These are phyloP conservation scores for Linepithema humile DNA, from an alignment of 1,140 invertebrate genomes.

Conservation along the genomic window DNA sequence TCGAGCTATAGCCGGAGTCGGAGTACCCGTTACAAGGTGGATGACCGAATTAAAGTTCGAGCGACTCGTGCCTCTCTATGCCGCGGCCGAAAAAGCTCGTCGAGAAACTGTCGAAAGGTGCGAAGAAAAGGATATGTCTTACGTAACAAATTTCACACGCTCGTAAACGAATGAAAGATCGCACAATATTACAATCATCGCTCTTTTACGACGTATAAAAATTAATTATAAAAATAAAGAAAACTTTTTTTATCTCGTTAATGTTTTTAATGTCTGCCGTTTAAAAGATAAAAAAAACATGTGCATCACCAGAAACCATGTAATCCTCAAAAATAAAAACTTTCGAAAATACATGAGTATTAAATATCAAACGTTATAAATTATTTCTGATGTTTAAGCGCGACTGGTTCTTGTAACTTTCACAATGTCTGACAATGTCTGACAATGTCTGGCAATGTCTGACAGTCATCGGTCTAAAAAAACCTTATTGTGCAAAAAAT, in stretches of 20 bases:
- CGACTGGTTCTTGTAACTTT: neutral
- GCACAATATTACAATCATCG: neutral
- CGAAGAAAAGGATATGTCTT: neutral
- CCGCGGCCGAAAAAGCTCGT: slow-evolving; percentile 19
- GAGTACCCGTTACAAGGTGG: slow-evolving; percentile 56
- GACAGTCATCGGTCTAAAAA: neutral
- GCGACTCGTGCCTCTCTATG: slow-evolving; percentile 39
- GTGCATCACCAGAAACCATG: neutral
- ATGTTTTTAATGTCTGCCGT: neutral
- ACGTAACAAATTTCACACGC: slow-evolving; percentile 13
- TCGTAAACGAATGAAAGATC: neutral
- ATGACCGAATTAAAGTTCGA: slow-evolving; percentile 59
- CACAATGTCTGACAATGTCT: neutral
- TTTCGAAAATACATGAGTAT: neutral
- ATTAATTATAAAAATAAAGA: neutral
- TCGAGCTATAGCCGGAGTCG: slow-evolving; percentile 42
- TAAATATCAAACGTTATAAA: neutral
- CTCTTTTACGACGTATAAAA: neutral
- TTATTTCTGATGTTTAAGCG: neutral
- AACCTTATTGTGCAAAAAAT: neutral
- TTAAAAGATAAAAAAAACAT: neutral
- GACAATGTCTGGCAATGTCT: neutral
- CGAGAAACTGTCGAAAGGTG: slow-evolving; percentile 29
- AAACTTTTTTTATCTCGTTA: neutral
- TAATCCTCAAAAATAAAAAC: neutral